Evolutionary conservation across 2,888 invertebrate species (phyloP).

Genomic region (Horisme vitalbata): DNA sequence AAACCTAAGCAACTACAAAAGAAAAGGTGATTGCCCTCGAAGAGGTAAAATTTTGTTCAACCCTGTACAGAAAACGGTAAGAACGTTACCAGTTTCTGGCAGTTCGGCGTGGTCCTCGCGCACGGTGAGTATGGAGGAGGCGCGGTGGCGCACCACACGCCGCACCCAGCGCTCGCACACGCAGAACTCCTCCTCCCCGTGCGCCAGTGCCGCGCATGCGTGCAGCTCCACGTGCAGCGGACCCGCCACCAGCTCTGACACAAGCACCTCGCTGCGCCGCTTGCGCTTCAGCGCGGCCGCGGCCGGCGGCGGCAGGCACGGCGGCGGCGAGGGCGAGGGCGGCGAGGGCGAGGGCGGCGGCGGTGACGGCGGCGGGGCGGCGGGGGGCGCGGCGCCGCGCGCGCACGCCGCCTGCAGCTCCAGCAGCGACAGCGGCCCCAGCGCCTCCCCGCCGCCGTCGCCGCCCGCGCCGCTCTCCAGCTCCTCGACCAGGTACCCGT

Average conservation of each 20-base stretch:
- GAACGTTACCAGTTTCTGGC: too few relatives aligned
- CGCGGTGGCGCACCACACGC: slow-evolving; percentile 35
- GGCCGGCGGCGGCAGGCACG: slow-evolving; percentile 22
- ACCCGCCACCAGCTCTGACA: slow-evolving; percentile 36
- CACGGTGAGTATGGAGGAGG: slow-evolving; percentile 13
- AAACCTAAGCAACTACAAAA: too few relatives aligned
- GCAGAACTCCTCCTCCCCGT: slow-evolving; percentile 41
- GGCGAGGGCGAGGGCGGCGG: slow-evolving; percentile 28
- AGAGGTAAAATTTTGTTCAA: too few relatives aligned
- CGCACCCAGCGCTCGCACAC: slow-evolving; percentile 41
- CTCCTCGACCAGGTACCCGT: slow-evolving; percentile 61
- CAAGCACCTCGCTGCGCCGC: slow-evolving; percentile 36
- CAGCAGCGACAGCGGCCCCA: slow-evolving; percentile 52
- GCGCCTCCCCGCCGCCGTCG: slow-evolving; percentile 19
- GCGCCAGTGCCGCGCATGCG: slow-evolving; percentile 16
- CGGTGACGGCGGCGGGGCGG: slow-evolving; percentile 13
- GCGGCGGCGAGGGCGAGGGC: slow-evolving; percentile 18
- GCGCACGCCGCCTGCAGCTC: slow-evolving; percentile 65
- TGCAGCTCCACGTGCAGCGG: too few relatives aligned
- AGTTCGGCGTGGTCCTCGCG: slow-evolving; percentile 15
- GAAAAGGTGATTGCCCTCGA: too few relatives aligned
- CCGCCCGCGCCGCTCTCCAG: slow-evolving; percentile 37
- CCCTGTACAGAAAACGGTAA: too few relatives aligned
- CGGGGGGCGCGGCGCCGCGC: slow-evolving; percentile 46
- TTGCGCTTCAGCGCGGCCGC: slow-evolving; percentile 40